Evolutionary conservation across 2,888 invertebrate species (phyloP).

Genomic region (Acrobasis consociella): DNA sequence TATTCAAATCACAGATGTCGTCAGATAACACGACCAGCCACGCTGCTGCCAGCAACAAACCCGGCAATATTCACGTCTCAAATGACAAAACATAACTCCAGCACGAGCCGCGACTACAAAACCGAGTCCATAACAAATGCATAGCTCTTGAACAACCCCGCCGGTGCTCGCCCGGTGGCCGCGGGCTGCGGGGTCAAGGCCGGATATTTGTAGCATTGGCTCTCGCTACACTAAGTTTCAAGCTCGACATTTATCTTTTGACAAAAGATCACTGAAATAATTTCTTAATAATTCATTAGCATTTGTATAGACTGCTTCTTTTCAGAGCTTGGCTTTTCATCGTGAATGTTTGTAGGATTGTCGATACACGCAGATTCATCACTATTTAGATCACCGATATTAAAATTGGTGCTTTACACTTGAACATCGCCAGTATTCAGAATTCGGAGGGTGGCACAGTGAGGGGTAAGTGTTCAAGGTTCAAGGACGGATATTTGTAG

Average conservation of each 20-base stretch:
- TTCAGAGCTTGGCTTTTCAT: no score
- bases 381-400: no score
- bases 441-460: background rate
- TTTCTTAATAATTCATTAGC: no score
- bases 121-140: constrained; percentile 15
- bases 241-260: no score
- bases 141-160: constrained; percentile 13
- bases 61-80: background rate
- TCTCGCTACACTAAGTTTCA: no score
- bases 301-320: no score
- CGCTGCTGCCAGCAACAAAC: background rate
- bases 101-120: background rate
- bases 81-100: background rate
- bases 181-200: constrained; percentile 7
- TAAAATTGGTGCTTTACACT: no score
- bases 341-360: no score
- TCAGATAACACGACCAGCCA: background rate
- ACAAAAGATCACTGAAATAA: no score
- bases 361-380: no score
- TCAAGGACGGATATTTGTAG: constrained; percentile 1
- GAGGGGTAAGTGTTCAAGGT: background rate
- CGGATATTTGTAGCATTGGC: background rate
- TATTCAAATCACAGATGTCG: background rate
- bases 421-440: no score
- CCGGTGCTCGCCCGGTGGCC: background rate